These are phyloP conservation scores for Andrena chrysosceles DNA, from an alignment of 2,888 invertebrate genomes.

Conservation along the genomic window DNA sequence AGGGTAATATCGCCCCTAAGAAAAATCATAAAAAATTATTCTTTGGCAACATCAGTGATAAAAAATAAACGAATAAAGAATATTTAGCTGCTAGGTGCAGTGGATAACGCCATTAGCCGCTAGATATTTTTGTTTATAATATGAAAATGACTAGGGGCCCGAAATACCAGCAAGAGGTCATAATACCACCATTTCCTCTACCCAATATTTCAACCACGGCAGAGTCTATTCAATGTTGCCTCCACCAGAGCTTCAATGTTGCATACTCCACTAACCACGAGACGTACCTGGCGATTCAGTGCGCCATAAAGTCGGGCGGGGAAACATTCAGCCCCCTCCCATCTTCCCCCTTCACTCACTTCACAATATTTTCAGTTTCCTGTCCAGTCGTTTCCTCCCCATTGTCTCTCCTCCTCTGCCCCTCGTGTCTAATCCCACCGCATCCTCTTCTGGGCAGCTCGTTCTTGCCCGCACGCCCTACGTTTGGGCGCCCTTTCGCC, in stretches of 20 bases:
- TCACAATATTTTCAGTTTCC: neutral
- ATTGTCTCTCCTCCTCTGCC: neutral
- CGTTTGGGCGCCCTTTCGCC: neutral
- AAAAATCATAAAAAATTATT: too few species aligned
- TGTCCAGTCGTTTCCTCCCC: neutral
- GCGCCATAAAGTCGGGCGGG: neutral
- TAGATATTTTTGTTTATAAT: too few species aligned
- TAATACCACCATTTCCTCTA: too few species aligned
- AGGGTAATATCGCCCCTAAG: too few species aligned
- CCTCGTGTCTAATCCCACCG: conserved; percentile 25
- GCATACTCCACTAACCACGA: conserved; percentile 6
- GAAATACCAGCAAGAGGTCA: too few species aligned
- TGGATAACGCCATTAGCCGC: too few species aligned
- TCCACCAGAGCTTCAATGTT: neutral
- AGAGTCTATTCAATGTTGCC: too few species aligned
- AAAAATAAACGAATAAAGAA: too few species aligned
- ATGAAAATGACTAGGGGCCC: too few species aligned
- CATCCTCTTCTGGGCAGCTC: neutral
- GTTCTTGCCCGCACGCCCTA: conserved; percentile 14
- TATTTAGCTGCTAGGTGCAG: too few species aligned
- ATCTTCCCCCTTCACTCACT: neutral
- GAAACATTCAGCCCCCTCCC: neutral
- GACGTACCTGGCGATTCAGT: neutral
- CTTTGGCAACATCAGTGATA: too few species aligned
- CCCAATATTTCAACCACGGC: too few species aligned